phyloP scores from a whole-genome alignment of 2,113 vertebrate genomes.

The Stomatorhinus ivindoensis region DNA sequence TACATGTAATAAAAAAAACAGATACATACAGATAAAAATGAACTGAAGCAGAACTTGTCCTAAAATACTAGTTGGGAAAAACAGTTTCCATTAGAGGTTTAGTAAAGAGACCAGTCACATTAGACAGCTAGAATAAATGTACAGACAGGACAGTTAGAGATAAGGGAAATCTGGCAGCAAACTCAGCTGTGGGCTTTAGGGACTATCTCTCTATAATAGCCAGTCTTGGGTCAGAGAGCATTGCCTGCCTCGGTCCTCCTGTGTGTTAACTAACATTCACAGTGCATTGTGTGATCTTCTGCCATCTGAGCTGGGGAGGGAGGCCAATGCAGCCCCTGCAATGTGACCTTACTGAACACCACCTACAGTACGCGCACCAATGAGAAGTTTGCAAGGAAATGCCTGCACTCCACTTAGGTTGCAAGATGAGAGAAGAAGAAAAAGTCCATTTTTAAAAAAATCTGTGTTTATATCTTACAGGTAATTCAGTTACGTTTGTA shows the following conservation, averaged over 20 bases:
- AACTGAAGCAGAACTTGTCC: background rate
- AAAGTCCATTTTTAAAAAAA: background rate
- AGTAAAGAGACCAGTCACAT: conserved; percentile 51
- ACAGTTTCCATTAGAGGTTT: conserved; percentile 31
- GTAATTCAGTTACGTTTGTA: background rate
- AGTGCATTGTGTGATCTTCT: conserved; percentile 42
- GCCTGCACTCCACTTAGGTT: background rate
- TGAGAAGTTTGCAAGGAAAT: background rate
- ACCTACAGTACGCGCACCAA: conserved; percentile 19
- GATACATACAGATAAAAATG: conserved; percentile 13
- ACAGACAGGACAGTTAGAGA: conserved; percentile 45
- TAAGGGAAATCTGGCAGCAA: conserved; percentile 55
- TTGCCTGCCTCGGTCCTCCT: conserved; percentile 47
- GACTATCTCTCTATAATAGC: conserved; percentile 61
- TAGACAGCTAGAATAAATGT: conserved; percentile 54
- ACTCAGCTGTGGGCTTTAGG: conserved; percentile 53
- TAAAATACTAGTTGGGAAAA: conserved; percentile 20
- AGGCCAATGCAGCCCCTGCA: conserved; percentile 41
- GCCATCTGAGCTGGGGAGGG: conserved; percentile 40
- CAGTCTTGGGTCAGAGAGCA: conserved; percentile 58
- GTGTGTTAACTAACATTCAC: conserved; percentile 61
- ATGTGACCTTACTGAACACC: conserved; percentile 40
- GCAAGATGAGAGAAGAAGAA: background rate
- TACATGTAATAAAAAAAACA: background rate
- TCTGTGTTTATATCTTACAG: background rate